Percentiles rank a stretch among this genome's conserved stretches.
Evolutionary conservation across 2,888 invertebrate genomes (phyloP).

Genomic region (Aphrophora alni): DNA sequence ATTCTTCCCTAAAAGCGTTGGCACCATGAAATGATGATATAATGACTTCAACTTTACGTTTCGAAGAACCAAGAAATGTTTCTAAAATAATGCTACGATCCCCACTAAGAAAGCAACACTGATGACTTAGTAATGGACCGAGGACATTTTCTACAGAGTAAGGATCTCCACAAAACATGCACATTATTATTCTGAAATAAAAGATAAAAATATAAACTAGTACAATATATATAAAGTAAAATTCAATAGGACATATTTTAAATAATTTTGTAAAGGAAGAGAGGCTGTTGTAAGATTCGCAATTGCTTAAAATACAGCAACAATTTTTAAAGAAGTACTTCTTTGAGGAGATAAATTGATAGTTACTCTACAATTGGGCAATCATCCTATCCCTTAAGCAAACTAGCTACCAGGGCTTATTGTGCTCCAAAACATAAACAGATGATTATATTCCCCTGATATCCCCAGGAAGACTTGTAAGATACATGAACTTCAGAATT

Average conservation of each 20-base stretch:
- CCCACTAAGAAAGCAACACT: constrained; percentile 84
- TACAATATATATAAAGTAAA: no score
- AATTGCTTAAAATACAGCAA: no score
- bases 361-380: no score
- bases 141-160: constrained; percentile 90
- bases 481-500: no score
- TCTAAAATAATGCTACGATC: constrained; percentile 90
- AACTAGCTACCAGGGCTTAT: no score
- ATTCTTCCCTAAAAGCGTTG: constrained; percentile 87
- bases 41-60: constrained; percentile 88
- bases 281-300: neutral
- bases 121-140: constrained; percentile 84
- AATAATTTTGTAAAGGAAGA: neutral
- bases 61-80: constrained; percentile 90
- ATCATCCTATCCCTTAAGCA: no score
- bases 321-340: no score
- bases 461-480: no score
- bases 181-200: constrained; percentile 80
- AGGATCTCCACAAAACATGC: constrained; percentile 96
- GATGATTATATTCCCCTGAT: no score
- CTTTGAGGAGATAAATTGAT: no score
- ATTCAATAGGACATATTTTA: no score
- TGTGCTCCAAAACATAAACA: no score
- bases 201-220: neutral
- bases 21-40: constrained; percentile 95